These are phyloP conservation scores for Muntiacus muntjak DNA, from an alignment of 2,113 vertebrate genomes.

Conservation along the genomic window DNA sequence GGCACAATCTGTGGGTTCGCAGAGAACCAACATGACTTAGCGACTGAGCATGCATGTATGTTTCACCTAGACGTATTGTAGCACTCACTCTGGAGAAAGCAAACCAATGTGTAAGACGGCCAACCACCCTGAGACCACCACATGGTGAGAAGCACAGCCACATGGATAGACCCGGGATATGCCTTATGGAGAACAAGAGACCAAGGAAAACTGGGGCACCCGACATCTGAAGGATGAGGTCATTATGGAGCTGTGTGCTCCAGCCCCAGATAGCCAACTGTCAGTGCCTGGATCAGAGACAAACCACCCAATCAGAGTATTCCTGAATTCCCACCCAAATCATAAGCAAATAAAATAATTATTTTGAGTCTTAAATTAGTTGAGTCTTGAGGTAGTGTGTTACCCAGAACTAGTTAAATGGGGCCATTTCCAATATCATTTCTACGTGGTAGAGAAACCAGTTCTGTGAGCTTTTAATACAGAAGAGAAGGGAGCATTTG, in stretches of 20 bases:
- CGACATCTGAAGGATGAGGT: background rate
- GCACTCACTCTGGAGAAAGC: background rate
- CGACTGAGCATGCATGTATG: accelerated
- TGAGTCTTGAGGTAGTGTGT: background rate
- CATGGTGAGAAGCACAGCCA: background rate
- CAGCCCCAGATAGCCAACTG: background rate
- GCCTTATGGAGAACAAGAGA: background rate
- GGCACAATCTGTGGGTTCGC: background rate
- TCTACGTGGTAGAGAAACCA: background rate
- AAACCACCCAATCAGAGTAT: background rate
- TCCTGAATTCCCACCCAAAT: background rate
- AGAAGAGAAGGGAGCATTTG: background rate
- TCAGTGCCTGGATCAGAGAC: background rate
- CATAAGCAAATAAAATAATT: background rate
- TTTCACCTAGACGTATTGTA: background rate
- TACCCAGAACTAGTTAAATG: background rate
- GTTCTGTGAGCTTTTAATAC: background rate
- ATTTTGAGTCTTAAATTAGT: background rate
- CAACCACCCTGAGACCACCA: background rate
- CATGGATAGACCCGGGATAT: background rate
- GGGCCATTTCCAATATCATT: background rate
- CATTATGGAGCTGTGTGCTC: background rate
- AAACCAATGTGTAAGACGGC: background rate
- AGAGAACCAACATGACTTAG: background rate
- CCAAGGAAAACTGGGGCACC: background rate